Conservation (phyloP, 2,113 vertebrate genomes). For the Sialia sialis region DNA sequence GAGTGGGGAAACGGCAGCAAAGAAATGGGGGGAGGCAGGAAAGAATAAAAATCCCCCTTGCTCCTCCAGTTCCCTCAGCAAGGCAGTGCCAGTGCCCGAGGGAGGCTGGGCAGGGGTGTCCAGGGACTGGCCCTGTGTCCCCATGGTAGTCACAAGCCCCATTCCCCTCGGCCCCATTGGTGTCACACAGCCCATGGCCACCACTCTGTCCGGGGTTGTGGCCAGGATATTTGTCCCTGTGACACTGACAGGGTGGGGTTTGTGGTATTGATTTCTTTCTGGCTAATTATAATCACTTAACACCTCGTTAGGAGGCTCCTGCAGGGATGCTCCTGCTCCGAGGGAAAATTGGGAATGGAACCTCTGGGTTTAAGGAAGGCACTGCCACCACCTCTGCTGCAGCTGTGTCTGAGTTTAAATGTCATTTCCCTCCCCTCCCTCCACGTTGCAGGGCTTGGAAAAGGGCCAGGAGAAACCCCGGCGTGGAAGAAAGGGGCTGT, state of each 20-base stretch:
- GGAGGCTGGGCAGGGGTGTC: not conserved
- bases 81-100: not conserved
- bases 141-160: fast-evolving
- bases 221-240: not conserved
- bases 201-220: fast-evolving
- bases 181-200: not conserved
- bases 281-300: not conserved
- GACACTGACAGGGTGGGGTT: not conserved
- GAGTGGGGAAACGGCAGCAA: not conserved
- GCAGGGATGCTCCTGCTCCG: not conserved
- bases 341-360: not conserved
- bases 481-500: not conserved
- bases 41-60: fast-evolving
- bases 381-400: not conserved
- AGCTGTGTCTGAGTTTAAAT: not conserved
- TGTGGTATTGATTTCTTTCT: not conserved
- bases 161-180: fast-evolving
- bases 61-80: not conserved
- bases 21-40: not conserved
- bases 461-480: not conserved
- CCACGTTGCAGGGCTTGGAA: not conserved
- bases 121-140: fast-evolving
- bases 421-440: not conserved
- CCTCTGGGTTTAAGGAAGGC: not conserved
- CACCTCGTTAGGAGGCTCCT: not conserved